Evolutionary conservation across 2,888 invertebrate species (phyloP).

Genomic region (Tuta absoluta): DNA sequence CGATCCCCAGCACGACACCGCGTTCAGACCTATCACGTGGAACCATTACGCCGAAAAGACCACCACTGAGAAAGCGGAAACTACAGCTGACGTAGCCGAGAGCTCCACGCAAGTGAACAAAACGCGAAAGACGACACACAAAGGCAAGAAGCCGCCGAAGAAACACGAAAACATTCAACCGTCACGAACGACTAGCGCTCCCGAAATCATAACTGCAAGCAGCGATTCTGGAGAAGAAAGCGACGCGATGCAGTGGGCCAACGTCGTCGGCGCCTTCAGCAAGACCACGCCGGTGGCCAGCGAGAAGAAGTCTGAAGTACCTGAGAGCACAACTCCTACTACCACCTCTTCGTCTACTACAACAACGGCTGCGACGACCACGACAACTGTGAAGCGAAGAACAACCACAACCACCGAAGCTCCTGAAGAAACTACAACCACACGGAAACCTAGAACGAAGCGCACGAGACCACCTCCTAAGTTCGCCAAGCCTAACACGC

Average conservation of each 20-base stretch:
- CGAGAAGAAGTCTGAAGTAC: constrained; percentile 43
- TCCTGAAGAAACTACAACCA: constrained; percentile 38
- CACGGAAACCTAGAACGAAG: constrained; percentile 55
- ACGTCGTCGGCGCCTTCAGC: constrained; percentile 63
- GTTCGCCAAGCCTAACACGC: constrained; percentile 59
- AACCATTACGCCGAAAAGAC: constrained; percentile 46
- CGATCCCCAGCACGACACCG: constrained; percentile 56
- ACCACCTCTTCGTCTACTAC: constrained; percentile 42
- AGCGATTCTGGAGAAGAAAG: constrained; percentile 46
- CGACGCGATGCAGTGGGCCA: constrained; percentile 61
- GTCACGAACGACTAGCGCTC: constrained; percentile 54
- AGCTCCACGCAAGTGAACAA: constrained; percentile 48
- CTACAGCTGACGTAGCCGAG: constrained; percentile 34
- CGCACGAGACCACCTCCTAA: constrained; percentile 70
- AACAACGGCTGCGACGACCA: constrained; percentile 28
- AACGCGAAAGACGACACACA: constrained; percentile 46
- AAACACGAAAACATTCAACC: constrained; percentile 58
- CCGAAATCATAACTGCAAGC: constrained; percentile 67
- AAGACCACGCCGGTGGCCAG: constrained; percentile 71
- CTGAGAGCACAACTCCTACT: constrained; percentile 44
- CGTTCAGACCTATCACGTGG: constrained; percentile 67
- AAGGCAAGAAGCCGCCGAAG: constrained; percentile 54
- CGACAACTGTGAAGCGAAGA: constrained; percentile 34
- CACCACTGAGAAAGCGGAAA: constrained; percentile 39
- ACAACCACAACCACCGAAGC: constrained; percentile 43